phyloP scores from a whole-genome alignment of 1,140 invertebrate species.

The Papilio machaon region DNA sequence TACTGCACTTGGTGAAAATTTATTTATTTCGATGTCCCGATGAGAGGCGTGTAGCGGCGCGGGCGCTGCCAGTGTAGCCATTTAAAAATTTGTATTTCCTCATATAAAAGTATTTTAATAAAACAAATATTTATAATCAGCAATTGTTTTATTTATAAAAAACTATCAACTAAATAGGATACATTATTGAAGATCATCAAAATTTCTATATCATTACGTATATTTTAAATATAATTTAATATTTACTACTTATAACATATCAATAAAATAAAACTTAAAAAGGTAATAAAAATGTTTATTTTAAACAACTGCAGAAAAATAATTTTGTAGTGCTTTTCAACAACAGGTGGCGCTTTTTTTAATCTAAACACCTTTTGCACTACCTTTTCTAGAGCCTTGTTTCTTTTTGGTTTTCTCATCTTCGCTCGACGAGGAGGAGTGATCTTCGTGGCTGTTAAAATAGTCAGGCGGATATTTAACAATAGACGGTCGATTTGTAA shows the following conservation, averaged over 20 bases:
- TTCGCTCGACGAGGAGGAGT: constrained; percentile 67
- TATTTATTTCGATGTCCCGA: constrained; percentile 37
- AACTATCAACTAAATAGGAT: constrained; percentile 19
- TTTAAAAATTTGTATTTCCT: constrained; percentile 61
- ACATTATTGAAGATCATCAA: constrained; percentile 21
- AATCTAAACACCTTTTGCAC: constrained; percentile 18
- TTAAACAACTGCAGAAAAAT: constrained; percentile 19
- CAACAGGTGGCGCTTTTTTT: constrained; percentile 54
- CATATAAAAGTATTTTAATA: constrained; percentile 55
- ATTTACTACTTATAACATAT: neutral
- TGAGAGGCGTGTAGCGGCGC: constrained; percentile 56
- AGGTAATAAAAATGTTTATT: neutral
- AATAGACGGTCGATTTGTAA: constrained; percentile 63
- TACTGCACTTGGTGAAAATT: constrained; percentile 36
- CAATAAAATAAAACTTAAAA: neutral
- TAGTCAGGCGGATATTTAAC: constrained; percentile 71
- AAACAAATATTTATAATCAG: constrained; percentile 52
- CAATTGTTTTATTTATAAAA: constrained; percentile 54
- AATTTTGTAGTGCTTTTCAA: constrained; percentile 44
- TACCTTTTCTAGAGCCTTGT: constrained; percentile 45
- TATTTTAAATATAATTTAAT: neutral
- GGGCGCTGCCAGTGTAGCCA: constrained; percentile 60
- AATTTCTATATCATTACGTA: neutral
- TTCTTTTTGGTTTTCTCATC: constrained; percentile 55
- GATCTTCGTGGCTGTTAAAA: constrained; percentile 62